These are phyloP conservation scores for Piliocolobus tephrosceles DNA, from an alignment of 2,113 vertebrate species.

Conservation along the genomic window DNA sequence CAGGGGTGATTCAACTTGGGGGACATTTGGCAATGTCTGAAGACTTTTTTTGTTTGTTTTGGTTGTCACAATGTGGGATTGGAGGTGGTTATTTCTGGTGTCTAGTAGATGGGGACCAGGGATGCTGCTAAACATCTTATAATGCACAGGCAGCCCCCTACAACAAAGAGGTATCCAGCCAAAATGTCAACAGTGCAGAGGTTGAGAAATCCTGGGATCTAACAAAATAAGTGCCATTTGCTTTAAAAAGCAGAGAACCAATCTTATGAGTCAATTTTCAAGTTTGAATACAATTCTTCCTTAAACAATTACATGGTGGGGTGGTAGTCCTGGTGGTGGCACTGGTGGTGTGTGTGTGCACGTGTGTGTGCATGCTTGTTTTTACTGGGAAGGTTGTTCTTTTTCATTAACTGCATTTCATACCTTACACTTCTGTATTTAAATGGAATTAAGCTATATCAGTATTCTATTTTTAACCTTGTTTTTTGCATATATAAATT, in stretches of 20 bases:
- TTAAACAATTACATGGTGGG: background rate
- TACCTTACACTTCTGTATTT: background rate
- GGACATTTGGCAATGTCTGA: background rate
- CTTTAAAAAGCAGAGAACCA: background rate
- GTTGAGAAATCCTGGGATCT: background rate
- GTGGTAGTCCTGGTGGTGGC: background rate
- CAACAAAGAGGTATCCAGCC: background rate
- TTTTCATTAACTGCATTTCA: background rate
- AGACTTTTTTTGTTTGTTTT: background rate
- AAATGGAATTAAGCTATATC: background rate
- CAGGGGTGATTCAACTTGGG: background rate
- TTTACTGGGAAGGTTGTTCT: background rate
- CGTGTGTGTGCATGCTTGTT: too few species aligned
- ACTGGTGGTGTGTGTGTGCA: background rate
- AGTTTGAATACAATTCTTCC: constrained; percentile 3
- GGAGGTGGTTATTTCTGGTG: background rate
- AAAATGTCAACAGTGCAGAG: background rate
- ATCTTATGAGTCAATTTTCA: background rate
- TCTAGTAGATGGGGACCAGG: background rate
- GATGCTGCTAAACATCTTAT: background rate
- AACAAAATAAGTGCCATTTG: background rate
- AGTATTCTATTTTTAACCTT: constrained; percentile 7
- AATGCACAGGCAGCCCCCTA: background rate
- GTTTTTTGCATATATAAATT: background rate
- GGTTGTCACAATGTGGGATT: background rate